Evolutionary conservation across 1,140 invertebrate genomes (phyloP), one percentile per base, ranked within the genome.

Genomic region (Nasonia vitripennis): DNA sequence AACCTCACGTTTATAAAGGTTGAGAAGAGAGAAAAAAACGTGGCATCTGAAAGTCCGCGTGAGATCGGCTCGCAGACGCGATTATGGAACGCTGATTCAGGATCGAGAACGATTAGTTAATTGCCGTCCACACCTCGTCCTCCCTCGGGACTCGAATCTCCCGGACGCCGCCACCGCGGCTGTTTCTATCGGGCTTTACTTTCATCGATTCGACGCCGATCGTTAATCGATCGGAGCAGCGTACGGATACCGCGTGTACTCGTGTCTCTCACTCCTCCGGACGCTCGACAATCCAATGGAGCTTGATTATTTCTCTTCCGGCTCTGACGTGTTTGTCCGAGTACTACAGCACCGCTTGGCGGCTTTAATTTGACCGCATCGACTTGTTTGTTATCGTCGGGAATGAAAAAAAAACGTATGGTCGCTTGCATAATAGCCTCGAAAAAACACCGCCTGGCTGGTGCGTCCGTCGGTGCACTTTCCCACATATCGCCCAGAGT

Each of bases 91-190:
- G 83, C 85, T 83, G 87, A 89, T 87, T 89, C 78, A 87, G 75
- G 34, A 87, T 85, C 81, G 27, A 87, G 87, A 87, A 87, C 85
- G 88, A 87, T 89, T 87, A 87, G 83, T 68, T 48, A 86, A 89
- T 89, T 84, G 48, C 70, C 75, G 85, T 89, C 81, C 84, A 87
- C 86, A 86, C 86, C 74, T 87, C 73, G 67, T n/a, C 67, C 45
- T 71, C 83, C 45, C 27, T 45, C 20, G 62, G 77, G 70, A 34
- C 31, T 4, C 62, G 62, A 11, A 20, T 17, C 79, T 79, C 14
- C 27, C 67, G 77, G 70, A 34, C 31, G 34, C 34, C 5, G n/a
- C 27, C 37, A 2, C 27, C 27, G 0, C 14, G 10, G 55, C 55
- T 79, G 20, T 68, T 68, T 68, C 55, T 68, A 41, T 79, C 51